Evolutionary conservation across 2,888 invertebrate genomes (phyloP).

Genomic region (Steinernema carpocapsae): DNA sequence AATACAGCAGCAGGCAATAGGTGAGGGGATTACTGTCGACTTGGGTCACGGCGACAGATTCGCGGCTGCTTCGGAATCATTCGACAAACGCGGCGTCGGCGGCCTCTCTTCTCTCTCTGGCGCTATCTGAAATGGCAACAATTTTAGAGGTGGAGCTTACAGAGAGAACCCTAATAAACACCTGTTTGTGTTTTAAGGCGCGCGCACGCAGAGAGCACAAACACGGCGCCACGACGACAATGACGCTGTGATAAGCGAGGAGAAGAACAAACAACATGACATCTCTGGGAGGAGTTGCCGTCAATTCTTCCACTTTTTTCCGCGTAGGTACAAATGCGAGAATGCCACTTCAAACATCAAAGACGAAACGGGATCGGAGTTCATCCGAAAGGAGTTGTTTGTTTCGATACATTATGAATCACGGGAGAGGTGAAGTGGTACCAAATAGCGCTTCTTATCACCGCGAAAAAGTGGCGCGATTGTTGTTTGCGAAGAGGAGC

Average conservation of each 20-base stretch:
- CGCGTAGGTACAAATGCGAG: slow-evolving; percentile 1
- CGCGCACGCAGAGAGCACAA: too few relatives aligned
- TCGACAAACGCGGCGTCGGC: slow-evolving; percentile 6
- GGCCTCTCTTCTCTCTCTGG: too few relatives aligned
- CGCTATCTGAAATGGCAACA: slow-evolving; percentile 9
- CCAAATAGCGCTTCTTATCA: too few relatives aligned
- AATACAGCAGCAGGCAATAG: not conserved
- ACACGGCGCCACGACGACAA: not conserved
- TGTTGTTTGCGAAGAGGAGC: too few relatives aligned
- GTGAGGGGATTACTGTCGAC: not conserved
- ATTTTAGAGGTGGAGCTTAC: slow-evolving; percentile 17
- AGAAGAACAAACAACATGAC: slow-evolving; percentile 6
- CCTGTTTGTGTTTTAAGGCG: slow-evolving; percentile 6
- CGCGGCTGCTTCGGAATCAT: slow-evolving; percentile 12
- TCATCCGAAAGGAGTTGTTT: too few relatives aligned
- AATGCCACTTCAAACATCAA: not conserved
- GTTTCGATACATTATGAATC: too few relatives aligned
- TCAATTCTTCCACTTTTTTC: too few relatives aligned
- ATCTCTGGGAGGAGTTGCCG: not conserved
- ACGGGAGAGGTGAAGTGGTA: too few relatives aligned
- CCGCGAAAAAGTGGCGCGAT: too few relatives aligned
- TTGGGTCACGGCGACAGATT: not conserved
- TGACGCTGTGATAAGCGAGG: slow-evolving; percentile 13
- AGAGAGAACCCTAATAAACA: not conserved
- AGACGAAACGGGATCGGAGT: slow-evolving; percentile 4